These are phyloP conservation scores for Yponomeuta plumbellus DNA, from an alignment of 2,888 invertebrate species.

Conservation along the genomic window DNA sequence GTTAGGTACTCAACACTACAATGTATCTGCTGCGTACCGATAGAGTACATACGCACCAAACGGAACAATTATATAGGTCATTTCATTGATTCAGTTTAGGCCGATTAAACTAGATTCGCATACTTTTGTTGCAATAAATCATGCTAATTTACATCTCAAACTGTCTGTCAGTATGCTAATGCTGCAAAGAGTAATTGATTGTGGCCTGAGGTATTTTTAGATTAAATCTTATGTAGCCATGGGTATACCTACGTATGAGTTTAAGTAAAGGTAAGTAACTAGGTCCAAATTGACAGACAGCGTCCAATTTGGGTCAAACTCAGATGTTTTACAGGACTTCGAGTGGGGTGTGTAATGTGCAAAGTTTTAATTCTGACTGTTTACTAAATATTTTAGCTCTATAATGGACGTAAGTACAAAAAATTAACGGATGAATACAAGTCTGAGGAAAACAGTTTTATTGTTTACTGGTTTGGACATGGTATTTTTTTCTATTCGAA, in stretches of 20 bases:
- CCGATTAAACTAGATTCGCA: constrained; percentile 4
- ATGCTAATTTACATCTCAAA: constrained; percentile 14
- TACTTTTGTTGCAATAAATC: constrained; percentile 14
- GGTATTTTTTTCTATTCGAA: no score
- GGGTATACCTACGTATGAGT: no score
- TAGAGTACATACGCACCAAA: background rate
- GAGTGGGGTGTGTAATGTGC: no score
- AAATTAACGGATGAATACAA: no score
- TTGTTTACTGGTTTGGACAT: no score
- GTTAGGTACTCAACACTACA: no score
- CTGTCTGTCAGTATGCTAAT: constrained; percentile 18
- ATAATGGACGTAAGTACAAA: no score
- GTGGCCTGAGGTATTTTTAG: background rate
- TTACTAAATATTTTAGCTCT: no score
- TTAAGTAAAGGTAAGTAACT: background rate
- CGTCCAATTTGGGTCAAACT: no score
- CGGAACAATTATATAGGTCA: background rate
- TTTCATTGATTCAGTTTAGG: constrained; percentile 8
- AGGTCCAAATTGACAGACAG: background rate
- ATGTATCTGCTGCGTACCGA: background rate
- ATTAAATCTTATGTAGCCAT: background rate
- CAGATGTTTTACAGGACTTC: no score
- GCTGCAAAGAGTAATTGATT: constrained; percentile 5
- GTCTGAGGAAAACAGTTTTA: no score
- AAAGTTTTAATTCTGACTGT: no score